phyloP scores from a whole-genome alignment of 2,113 vertebrate species.

The Nanorana parkeri region DNA sequence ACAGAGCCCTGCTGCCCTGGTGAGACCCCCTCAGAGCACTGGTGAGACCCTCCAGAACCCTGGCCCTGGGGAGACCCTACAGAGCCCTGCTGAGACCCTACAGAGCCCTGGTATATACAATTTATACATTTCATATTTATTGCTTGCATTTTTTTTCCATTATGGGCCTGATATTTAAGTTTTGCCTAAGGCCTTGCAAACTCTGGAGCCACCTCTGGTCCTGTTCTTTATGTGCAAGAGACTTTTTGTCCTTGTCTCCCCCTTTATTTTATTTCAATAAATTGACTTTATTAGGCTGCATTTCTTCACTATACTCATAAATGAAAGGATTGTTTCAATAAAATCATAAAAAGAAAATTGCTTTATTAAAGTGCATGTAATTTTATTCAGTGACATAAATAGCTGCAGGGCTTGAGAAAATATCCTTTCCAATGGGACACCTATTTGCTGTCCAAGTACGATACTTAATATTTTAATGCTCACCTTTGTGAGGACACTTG shows the following conservation, averaged over 20 bases:
- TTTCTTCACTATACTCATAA: slow-evolving; percentile 26
- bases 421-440: slow-evolving; percentile 29
- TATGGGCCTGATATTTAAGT: too few relatives aligned
- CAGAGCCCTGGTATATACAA: too few relatives aligned
- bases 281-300: slow-evolving; percentile 19
- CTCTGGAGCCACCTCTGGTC: too few relatives aligned
- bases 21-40: too few relatives aligned
- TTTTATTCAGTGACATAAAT: slow-evolving; percentile 43
- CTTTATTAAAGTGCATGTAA: slow-evolving; percentile 42
- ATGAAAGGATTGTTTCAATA: slow-evolving; percentile 48
- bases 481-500: slow-evolving; percentile 36
- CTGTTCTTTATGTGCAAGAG: too few relatives aligned
- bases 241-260: slow-evolving; percentile 1
- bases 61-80: too few relatives aligned
- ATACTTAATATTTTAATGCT: slow-evolving; percentile 18
- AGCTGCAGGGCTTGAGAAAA: slow-evolving; percentile 3
- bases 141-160: too few relatives aligned
- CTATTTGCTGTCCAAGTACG: slow-evolving; percentile 23
- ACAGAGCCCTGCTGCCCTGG: too few relatives aligned
- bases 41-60: too few relatives aligned
- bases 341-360: slow-evolving; percentile 52
- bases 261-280: slow-evolving; percentile 26
- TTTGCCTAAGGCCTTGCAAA: too few relatives aligned
- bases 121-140: too few relatives aligned
- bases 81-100: too few relatives aligned